Conservation (phyloP, 2,113 vertebrate species). For the Thymallus thymallus region DNA sequence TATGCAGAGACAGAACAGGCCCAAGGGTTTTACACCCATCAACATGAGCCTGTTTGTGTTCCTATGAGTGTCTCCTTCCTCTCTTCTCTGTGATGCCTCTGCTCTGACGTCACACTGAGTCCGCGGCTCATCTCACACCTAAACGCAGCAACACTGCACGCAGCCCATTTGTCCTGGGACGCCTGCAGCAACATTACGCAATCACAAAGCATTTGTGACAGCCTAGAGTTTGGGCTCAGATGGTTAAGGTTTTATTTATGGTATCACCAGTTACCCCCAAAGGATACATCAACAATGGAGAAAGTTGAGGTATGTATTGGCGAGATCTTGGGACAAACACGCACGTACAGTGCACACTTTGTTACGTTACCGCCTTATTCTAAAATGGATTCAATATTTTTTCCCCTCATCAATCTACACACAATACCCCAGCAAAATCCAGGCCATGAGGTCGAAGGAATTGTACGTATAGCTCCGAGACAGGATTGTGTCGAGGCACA, state of each 20-base stretch:
- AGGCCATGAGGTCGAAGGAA: no score
- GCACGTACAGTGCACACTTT: not conserved
- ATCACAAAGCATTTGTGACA: not conserved
- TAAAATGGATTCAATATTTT: no score
- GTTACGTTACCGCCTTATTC: not conserved
- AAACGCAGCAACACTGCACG: slow-evolving; percentile 37
- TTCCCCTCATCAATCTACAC: no score
- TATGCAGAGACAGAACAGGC: not conserved
- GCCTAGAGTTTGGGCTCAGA: not conserved
- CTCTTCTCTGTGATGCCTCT: slow-evolving; percentile 29
- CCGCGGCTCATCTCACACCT: slow-evolving; percentile 51
- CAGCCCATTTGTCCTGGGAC: not conserved
- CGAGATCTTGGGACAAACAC: not conserved
- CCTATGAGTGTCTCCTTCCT: not conserved
- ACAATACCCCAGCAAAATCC: no score
- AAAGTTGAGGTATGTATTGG: not conserved
- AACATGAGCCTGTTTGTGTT: not conserved
- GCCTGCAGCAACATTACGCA: not conserved
- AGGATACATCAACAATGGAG: not conserved
- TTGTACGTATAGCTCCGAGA: no score
- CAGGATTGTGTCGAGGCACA: no score
- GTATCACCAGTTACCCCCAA: not conserved
- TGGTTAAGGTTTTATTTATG: not conserved
- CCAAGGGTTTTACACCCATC: not conserved
- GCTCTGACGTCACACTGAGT: slow-evolving; percentile 9